A percentile compares a stretch with the other conserved stretches of the same genome.
phyloP scores from a whole-genome alignment of 2,797 vertebrate genomes.

The Hoplostethus mediterraneus region DNA sequence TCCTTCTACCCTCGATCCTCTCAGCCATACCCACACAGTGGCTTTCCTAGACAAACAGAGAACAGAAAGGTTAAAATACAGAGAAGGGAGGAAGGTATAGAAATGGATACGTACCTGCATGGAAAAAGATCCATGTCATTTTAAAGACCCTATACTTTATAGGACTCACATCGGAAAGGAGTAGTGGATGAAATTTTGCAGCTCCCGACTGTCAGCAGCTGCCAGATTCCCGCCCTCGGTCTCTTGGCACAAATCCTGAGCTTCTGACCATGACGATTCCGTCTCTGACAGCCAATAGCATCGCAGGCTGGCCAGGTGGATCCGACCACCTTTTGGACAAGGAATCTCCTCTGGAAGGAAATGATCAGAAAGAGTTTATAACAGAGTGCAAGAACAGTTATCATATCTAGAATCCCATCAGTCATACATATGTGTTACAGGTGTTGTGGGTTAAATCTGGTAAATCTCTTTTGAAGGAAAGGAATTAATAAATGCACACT shows the following conservation, averaged over 20 bases:
- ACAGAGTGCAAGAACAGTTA: neutral
- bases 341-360: constrained; percentile 61
- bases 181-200: constrained; percentile 74
- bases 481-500: too few species aligned
- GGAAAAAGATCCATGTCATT: neutral
- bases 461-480: too few species aligned
- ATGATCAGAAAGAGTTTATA: neutral
- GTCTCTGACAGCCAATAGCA: constrained; percentile 84
- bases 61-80: neutral
- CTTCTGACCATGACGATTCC: constrained; percentile 72
- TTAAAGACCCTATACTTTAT: neutral
- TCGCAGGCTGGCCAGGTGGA: constrained; percentile 68
- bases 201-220: constrained; percentile 59
- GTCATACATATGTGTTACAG: too few species aligned
- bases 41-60: constrained; percentile 53
- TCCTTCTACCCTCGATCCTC: neutral
- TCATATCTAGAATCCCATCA: neutral
- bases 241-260: constrained; percentile 62
- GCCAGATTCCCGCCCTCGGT: constrained; percentile 74
- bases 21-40: constrained; percentile 77
- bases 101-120: neutral
- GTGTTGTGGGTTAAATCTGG: too few species aligned
- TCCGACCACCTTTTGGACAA: constrained; percentile 78
- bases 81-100: neutral
- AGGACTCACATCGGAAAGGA: constrained; percentile 78